phyloP scores from a whole-genome alignment of 2,888 invertebrate genomes.

The Tenthredo livida region DNA sequence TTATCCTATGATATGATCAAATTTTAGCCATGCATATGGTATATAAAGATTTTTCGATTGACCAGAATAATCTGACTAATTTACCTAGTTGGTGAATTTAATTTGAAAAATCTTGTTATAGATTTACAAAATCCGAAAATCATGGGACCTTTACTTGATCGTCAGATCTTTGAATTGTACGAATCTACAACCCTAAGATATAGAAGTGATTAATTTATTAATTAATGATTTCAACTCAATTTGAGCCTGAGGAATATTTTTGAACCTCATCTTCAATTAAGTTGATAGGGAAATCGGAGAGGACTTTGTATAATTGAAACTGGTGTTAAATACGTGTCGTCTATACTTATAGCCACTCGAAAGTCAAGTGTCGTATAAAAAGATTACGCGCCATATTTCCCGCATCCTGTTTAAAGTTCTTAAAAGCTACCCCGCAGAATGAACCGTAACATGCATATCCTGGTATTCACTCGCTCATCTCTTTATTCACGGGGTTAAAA shows the following conservation, averaged over 20 bases:
- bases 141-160: background rate
- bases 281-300: background rate
- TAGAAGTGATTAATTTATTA: background rate
- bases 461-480: constrained; percentile 33
- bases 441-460: constrained; percentile 72
- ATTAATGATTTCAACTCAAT: background rate
- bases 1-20: background rate
- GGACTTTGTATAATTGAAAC: background rate
- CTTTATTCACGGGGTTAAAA: constrained; percentile 60
- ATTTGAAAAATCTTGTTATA: background rate
- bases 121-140: no score
- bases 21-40: background rate
- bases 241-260: background rate
- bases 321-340: background rate
- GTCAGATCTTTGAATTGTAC: background rate
- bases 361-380: constrained; percentile 41
- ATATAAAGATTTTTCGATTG: no score
- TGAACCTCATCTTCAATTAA: background rate
- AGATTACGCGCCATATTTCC: constrained; percentile 25
- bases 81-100: background rate
- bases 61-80: no score
- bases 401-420: background rate
- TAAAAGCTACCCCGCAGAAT: constrained; percentile 61
- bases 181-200: background rate
- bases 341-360: background rate